Conservation (phyloP, 2,888 invertebrate species). For the Ochropleura plecta region DNA sequence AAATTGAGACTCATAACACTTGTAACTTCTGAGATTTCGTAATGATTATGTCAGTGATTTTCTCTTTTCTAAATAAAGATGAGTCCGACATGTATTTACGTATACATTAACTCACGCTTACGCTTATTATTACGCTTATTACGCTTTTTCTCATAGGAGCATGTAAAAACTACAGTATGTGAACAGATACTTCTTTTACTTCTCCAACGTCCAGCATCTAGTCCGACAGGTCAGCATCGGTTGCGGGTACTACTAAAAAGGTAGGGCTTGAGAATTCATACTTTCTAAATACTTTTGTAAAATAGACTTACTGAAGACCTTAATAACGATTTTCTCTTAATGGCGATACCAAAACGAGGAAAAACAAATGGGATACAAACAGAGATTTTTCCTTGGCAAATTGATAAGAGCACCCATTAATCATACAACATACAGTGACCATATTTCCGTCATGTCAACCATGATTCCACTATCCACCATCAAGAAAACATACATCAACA, state of each 20-base stretch:
- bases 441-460: background rate
- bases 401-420: background rate
- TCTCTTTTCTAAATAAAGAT: too few species aligned
- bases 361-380: background rate
- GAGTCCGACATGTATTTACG: background rate
- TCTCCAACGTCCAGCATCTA: background rate
- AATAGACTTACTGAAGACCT: too few species aligned
- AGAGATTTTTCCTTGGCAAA: conserved; percentile 3
- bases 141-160: background rate
- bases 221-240: accelerated
- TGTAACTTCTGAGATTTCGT: too few species aligned
- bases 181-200: background rate
- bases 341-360: background rate
- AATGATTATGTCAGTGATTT: too few species aligned
- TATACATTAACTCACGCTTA: background rate
- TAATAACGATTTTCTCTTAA: background rate
- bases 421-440: conserved; percentile 4
- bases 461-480: background rate
- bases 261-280: too few species aligned
- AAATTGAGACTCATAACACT: too few species aligned
- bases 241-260: too few species aligned
- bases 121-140: too few species aligned
- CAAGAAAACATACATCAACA: background rate
- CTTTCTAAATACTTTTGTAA: background rate
- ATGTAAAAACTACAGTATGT: background rate